phyloP scores from a whole-genome alignment of 2,797 vertebrate species.

The Ataeniobius toweri region DNA sequence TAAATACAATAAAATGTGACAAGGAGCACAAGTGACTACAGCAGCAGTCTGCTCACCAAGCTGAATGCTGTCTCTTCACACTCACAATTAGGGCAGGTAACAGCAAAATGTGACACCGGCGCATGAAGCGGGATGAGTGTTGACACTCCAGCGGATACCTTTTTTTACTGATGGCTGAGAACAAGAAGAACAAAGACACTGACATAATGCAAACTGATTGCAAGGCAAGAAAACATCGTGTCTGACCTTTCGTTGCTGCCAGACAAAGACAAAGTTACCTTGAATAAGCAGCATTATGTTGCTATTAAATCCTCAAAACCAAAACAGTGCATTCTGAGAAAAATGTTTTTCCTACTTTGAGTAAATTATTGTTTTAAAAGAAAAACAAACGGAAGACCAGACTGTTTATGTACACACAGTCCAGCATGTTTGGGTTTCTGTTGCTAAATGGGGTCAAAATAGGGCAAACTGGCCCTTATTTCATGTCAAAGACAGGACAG shows the following conservation, averaged over 20 bases:
- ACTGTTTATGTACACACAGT: constrained; percentile 44
- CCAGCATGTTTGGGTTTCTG: constrained; percentile 38
- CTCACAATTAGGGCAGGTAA: constrained; percentile 48
- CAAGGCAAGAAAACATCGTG: constrained; percentile 47
- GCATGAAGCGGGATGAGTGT: constrained; percentile 64
- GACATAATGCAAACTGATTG: constrained; percentile 54
- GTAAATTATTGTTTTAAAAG: constrained; percentile 6
- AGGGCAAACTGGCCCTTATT: constrained; percentile 58
- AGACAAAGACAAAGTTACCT: background rate
- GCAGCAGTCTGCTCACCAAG: constrained; percentile 24
- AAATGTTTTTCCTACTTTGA: background rate
- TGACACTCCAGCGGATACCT: constrained; percentile 49
- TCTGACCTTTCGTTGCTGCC: constrained; percentile 26
- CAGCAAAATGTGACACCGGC: constrained; percentile 69
- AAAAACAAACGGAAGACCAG: constrained; percentile 17
- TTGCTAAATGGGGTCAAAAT: constrained; percentile 47
- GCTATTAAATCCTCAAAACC: background rate
- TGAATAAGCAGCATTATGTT: background rate
- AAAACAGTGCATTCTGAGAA: background rate
- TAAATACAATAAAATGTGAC: background rate
- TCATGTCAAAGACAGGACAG: constrained; percentile 47
- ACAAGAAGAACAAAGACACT: constrained; percentile 60
- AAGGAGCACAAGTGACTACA: constrained; percentile 19
- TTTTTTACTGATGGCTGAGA: constrained; percentile 62
- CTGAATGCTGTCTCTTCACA: constrained; percentile 52